Conservation (phyloP, 2,113 vertebrate genomes). For the Empidonax traillii region DNA sequence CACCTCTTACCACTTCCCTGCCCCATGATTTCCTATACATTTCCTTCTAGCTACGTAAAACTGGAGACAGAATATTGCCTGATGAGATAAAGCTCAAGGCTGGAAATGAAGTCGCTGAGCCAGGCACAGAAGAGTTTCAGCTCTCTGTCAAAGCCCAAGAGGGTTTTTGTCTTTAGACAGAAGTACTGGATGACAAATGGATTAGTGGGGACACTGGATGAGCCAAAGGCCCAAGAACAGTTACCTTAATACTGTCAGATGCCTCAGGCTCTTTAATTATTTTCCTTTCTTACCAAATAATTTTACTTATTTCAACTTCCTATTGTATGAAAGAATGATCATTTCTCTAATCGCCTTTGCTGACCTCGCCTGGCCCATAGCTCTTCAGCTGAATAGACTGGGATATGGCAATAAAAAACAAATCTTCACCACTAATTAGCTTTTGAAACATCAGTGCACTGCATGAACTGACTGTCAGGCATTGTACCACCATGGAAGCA, state of each 20-base stretch:
- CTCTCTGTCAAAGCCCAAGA: not conserved
- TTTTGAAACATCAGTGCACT: not conserved
- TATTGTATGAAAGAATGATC: not conserved
- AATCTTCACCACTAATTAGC: constrained; percentile 1
- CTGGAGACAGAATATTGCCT: not conserved
- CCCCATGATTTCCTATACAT: not conserved
- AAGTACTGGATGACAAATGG: not conserved
- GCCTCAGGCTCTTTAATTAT: not conserved
- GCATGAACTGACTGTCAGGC: not conserved
- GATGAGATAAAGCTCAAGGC: not conserved
- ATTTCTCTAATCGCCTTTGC: not conserved
- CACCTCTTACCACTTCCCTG: not conserved
- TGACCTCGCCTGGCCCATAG: not conserved
- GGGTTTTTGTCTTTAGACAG: not conserved
- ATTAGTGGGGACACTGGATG: not conserved
- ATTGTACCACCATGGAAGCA: not conserved
- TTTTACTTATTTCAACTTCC: not conserved
- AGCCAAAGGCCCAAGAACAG: not conserved
- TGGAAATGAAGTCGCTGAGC: not conserved
- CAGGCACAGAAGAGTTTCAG: not conserved
- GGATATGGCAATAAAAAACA: not conserved
- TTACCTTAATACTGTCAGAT: not conserved
- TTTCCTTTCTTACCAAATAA: not conserved
- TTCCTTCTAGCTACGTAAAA: not conserved
- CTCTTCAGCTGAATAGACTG: constrained; percentile 25